Conservation (phyloP, 2,113 vertebrate species). For the Rhynchopsitta pachyrhyncha region DNA sequence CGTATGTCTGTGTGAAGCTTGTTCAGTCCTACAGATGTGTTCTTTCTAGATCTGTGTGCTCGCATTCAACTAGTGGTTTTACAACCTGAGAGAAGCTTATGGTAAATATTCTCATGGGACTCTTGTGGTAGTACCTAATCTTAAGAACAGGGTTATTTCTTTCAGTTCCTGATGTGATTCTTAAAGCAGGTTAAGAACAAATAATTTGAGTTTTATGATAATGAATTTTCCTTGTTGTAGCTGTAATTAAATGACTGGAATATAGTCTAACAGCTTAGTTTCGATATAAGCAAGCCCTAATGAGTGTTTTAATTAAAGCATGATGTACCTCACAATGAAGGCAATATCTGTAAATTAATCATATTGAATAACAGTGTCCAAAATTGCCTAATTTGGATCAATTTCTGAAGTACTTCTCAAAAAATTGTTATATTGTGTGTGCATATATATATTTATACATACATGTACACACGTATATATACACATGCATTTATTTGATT, state of each 20-base stretch:
- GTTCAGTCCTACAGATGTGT: background rate
- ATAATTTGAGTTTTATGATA: background rate
- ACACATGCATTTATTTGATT: background rate
- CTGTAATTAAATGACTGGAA: background rate
- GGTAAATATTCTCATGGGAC: background rate
- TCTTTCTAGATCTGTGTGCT: background rate
- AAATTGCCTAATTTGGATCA: background rate
- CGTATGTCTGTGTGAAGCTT: background rate
- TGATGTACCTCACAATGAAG: background rate
- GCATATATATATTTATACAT: rapidly evolving
- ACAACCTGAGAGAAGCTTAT: background rate
- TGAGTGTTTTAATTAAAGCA: background rate
- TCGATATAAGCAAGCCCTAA: background rate
- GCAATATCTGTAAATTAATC: background rate
- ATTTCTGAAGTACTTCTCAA: background rate
- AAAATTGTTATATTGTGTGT: background rate
- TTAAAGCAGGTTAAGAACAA: background rate
- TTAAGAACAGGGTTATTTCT: background rate
- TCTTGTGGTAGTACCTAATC: background rate
- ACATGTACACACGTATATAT: rapidly evolving
- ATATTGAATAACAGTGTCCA: background rate
- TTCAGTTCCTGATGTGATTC: background rate
- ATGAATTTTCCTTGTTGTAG: background rate
- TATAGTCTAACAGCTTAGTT: background rate
- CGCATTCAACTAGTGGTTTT: background rate